Conservation (phyloP, 2,888 invertebrate species). For the Diarsia dahlii region DNA sequence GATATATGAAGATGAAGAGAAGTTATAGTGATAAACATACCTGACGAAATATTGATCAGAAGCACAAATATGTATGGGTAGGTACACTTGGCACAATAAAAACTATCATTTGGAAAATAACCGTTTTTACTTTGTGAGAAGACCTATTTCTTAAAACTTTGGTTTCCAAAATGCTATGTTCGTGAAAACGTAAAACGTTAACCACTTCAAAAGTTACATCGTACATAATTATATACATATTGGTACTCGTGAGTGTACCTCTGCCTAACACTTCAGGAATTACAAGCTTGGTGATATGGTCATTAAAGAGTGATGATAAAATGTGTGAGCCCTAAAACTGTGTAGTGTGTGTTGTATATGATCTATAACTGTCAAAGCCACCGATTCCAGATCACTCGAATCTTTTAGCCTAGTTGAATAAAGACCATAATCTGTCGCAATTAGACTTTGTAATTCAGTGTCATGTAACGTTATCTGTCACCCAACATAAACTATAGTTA, state of each 20-base stretch:
- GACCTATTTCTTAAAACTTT: no score
- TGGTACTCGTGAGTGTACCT: neutral
- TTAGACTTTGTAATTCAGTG: conserved; percentile 24
- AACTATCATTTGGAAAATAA: no score
- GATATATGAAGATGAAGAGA: neutral
- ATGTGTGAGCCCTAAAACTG: neutral
- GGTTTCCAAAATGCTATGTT: no score
- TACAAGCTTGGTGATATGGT: neutral
- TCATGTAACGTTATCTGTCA: conserved; percentile 29
- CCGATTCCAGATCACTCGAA: neutral
- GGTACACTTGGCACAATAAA: no score
- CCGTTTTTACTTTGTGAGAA: no score
- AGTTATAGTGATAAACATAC: no score
- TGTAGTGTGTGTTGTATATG: neutral
- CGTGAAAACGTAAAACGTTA: no score
- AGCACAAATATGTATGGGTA: no score
- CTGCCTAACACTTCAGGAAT: neutral
- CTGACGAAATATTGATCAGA: no score
- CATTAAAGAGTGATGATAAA: neutral
- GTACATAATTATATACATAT: no score
- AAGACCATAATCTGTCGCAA: conserved; percentile 4
- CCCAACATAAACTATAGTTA: conserved; percentile 36
- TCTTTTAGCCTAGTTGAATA: neutral
- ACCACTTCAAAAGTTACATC: no score
- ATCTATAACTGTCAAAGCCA: neutral